Evolutionary conservation across 1,140 invertebrate genomes (phyloP), one percentile per base, ranked within the genome.

Genomic region (Elymnias hypermnestra): DNA sequence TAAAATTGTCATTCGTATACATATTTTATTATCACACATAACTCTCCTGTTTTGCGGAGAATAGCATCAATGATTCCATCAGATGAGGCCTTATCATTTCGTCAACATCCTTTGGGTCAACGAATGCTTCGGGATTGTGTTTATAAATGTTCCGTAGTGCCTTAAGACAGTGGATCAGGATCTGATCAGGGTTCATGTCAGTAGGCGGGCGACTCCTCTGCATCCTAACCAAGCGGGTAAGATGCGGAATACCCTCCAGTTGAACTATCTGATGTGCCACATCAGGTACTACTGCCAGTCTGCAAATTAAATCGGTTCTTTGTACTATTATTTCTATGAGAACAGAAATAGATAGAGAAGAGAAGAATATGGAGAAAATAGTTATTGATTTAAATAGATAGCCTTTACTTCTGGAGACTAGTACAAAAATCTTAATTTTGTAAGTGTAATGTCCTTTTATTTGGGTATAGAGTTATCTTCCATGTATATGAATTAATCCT

Each of bases 221-320:
- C 60, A 93, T 89, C 68, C 90, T 87, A 69, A 92, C 94, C 18
- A 95, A 72, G 45, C 89, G 81, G 40, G 94, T 89, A 57, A 97
- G 88, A 70, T 92, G 90, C 31, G 91, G 89, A 26, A 94, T 90
- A 9, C 94, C 95, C 43, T 94, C 91, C 5, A 93, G 82, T 43
- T 93, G 89, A 1, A 94, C 90, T 9, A 97, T 90, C 64, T 93
- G 91, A 26, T 88, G 83, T 0, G 94, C 92, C 0, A 94, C 92
- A 51, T 90, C 89, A 6, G 88, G 87, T 21, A 95, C 90, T 18
- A 91, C 90, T 56, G 93, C 94, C 22, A 97, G 83, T 57, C 92
- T 91, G 77, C 9, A 66, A 72, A 12, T 5, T 12, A 48, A 37
- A 37, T 37, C 29, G 14, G 7, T 5, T 12, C 10, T 22, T 2